phyloP scores from a whole-genome alignment of 2,797 vertebrate species.

The Clangula hyemalis region DNA sequence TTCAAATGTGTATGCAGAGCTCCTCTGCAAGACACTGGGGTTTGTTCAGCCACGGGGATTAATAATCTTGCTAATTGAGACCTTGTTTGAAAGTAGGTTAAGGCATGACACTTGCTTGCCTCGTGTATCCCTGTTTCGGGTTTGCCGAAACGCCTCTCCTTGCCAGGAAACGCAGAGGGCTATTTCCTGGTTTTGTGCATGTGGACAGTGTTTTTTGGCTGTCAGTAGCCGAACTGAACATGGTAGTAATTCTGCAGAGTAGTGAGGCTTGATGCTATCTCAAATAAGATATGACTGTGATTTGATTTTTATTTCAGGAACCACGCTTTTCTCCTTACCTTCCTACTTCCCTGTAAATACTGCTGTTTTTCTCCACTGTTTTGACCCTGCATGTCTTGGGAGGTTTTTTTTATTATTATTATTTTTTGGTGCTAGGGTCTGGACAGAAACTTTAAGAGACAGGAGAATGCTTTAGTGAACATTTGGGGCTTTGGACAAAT shows the following conservation, averaged over 20 bases:
- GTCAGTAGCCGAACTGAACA: neutral
- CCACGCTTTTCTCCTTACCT: neutral
- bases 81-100: neutral
- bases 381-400: neutral
- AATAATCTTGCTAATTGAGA: neutral
- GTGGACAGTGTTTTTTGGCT: neutral
- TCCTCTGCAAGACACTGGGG: neutral
- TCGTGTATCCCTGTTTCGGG: fast-evolving
- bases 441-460: neutral
- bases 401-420: neutral
- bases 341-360: neutral
- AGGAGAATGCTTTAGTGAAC: neutral
- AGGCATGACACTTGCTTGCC: neutral
- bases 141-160: neutral
- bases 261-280: neutral
- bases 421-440: neutral
- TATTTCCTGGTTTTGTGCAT: neutral
- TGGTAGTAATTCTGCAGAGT: neutral
- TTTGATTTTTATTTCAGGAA: neutral
- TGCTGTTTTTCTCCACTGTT: neutral
- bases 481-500: neutral
- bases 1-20: neutral
- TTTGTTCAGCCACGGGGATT: neutral
- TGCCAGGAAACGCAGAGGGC: neutral
- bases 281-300: neutral